These are phyloP conservation scores for Ochlodes sylvanus DNA, from an alignment of 2,888 invertebrate genomes.

Conservation along the genomic window DNA sequence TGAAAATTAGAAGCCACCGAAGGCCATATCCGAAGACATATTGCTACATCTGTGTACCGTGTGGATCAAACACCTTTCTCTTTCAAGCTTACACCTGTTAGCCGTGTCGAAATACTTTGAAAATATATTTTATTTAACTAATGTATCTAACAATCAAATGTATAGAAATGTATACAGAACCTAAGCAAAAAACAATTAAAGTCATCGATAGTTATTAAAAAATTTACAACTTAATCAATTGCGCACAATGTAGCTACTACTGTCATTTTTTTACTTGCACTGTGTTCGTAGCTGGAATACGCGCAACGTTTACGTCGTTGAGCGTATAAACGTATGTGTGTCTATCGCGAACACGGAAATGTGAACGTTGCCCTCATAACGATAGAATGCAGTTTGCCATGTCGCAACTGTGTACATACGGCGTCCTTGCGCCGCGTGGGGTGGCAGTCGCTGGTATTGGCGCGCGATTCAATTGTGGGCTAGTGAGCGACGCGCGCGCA, in stretches of 20 bases:
- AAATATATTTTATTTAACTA: not conserved
- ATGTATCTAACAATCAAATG: not conserved
- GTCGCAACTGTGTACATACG: conserved; percentile 55
- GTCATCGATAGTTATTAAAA: not conserved
- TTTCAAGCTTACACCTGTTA: conserved; percentile 42
- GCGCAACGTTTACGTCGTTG: not conserved
- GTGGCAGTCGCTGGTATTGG: conserved; percentile 66
- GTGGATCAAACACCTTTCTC: conserved; percentile 38
- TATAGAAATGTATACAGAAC: not conserved
- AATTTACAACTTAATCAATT: not conserved
- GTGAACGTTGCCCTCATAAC: conserved; percentile 43
- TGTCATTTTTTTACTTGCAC: not conserved
- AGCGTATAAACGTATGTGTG: conserved; percentile 1
- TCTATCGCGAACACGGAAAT: conserved; percentile 41
- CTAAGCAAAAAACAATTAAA: not conserved
- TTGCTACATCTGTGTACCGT: conserved; percentile 38
- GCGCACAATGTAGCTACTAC: not conserved
- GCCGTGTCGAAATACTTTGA: conserved; percentile 46
- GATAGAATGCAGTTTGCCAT: conserved; percentile 56
- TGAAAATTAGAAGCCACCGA: conserved; percentile 45
- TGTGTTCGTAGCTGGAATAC: conserved; percentile 27
- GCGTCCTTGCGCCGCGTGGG: conserved; percentile 67
- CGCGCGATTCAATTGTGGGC: conserved; percentile 76
- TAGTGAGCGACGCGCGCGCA: conserved; percentile 69
- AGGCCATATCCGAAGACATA: conserved; percentile 40